Evolutionary conservation across 2,797 vertebrate genomes (phyloP).

Genomic region (Rhabdomys pumilio): DNA sequence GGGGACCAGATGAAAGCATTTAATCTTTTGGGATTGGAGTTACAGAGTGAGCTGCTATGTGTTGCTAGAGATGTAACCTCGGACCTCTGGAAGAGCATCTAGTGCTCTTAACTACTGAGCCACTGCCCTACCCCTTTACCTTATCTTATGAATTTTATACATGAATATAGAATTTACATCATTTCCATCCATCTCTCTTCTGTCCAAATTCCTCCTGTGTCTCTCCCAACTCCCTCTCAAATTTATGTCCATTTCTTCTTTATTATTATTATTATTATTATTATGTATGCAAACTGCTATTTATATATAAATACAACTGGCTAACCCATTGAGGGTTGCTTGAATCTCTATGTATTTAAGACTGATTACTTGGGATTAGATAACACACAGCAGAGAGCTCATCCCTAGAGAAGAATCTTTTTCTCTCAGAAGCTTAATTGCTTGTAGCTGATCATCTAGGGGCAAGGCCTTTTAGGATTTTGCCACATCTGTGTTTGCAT

Average conservation of each 20-base stretch:
- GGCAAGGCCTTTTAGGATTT: neutral
- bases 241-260: neutral
- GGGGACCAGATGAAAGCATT: neutral
- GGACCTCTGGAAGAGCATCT: neutral
- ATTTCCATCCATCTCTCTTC: neutral
- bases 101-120: neutral
- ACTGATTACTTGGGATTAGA: neutral
- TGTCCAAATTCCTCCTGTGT: neutral
- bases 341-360: neutral
- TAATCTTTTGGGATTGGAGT: neutral
- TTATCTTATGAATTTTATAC: neutral
- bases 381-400: neutral
- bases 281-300: neutral
- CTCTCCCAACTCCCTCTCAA: neutral
- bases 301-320: neutral
- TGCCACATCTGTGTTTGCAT: neutral
- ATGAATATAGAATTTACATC: neutral
- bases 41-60: neutral
- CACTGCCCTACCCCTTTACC: neutral
- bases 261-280: neutral
- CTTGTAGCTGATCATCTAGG: neutral
- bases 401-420: neutral
- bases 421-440: neutral
- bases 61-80: neutral
- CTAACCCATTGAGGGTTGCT: neutral